These are phyloP conservation scores for Hyposmocoma kahamanoa DNA, from an alignment of 1,140 invertebrate genomes.

Conservation along the genomic window DNA sequence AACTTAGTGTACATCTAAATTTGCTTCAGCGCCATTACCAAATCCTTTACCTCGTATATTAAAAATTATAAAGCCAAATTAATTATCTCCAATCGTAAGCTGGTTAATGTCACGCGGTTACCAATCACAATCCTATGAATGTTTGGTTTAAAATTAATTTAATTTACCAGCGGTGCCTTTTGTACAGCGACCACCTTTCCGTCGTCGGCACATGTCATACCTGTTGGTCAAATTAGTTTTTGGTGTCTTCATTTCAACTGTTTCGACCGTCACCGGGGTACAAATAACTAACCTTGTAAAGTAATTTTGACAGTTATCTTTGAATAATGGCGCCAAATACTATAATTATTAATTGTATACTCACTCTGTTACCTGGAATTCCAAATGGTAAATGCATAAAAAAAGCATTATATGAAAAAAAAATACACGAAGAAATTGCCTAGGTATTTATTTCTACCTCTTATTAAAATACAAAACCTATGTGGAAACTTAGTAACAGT, in stretches of 20 bases:
- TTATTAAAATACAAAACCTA: no score
- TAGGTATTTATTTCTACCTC: no score
- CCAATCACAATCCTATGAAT: slow-evolving; percentile 46
- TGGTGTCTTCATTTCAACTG: slow-evolving; percentile 35
- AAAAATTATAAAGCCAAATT: slow-evolving; percentile 62
- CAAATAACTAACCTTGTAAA: slow-evolving; percentile 1
- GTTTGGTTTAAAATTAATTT: slow-evolving; percentile 39
- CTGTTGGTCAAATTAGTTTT: slow-evolving; percentile 78
- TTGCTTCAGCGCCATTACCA: slow-evolving; percentile 72
- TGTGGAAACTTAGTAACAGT: no score
- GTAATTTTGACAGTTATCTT: slow-evolving; percentile 10
- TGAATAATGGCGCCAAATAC: slow-evolving; percentile 57
- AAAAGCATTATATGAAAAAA: no score
- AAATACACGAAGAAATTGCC: no score
- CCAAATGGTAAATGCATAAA: not conserved
- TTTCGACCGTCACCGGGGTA: slow-evolving; percentile 13
- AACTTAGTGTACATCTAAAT: no score
- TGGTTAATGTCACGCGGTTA: slow-evolving; percentile 54
- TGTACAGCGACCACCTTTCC: slow-evolving; percentile 95
- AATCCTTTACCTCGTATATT: slow-evolving; percentile 64
- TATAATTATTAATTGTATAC: slow-evolving; percentile 21
- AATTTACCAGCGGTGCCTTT: slow-evolving; percentile 95
- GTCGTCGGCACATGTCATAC: slow-evolving; percentile 96
- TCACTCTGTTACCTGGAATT: slow-evolving; percentile 31
- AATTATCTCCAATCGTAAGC: slow-evolving; percentile 55